Base-by-base conservation (phyloP, 2,113 vertebrate genomes). In the Trochalopteron elliotii region DNA sequence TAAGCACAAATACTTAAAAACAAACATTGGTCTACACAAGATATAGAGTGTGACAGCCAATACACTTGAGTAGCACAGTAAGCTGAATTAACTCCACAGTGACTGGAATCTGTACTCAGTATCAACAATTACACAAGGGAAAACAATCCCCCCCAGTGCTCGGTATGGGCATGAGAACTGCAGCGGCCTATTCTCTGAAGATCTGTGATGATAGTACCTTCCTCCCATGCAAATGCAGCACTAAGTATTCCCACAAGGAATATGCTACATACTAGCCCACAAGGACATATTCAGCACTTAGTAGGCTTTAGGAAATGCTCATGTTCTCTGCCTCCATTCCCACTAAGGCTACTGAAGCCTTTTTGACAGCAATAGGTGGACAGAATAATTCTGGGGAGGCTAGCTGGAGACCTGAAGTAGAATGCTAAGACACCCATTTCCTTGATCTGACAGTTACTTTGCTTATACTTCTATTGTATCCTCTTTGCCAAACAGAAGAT, bases 1-100 rank as follows among this genome's bases (percentile, higher is more conserved):
- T 50, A 92, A 71, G 31, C 67, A 86, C 39, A 60, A 91, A 93
- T 35, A 79, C 12, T 86, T 86, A 63, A 91, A 93, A 97, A 94
- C 52, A 87, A 96, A 81, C 47, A 67, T 5, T 63, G 60, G 20
- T 92, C 19, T 65, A 69, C 37, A 50, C 4, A 82, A 68, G 60
- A 92, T 60, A 78, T 0, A 67, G 47, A 90, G 53, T 9, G 44
- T 28, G 44, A 81, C 60, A 83, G 39, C 22, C 64, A 63, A 55
- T 23, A 80, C 20, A 67, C 24, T 16, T 42, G 9, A 91, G 52
- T 23, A 56, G 76, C 45, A 70, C 47, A 83, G 23, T n/a, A 79
- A 86, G 44, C 27, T 82, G 77, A 83, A 79, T 85, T 83, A 84
- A 25, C 53, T 85, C 39, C 50, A 84, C 52, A 28, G 6, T 19